phyloP scores from a whole-genome alignment of 2,888 invertebrate genomes.

The Cataglyphis altisquamis region DNA sequence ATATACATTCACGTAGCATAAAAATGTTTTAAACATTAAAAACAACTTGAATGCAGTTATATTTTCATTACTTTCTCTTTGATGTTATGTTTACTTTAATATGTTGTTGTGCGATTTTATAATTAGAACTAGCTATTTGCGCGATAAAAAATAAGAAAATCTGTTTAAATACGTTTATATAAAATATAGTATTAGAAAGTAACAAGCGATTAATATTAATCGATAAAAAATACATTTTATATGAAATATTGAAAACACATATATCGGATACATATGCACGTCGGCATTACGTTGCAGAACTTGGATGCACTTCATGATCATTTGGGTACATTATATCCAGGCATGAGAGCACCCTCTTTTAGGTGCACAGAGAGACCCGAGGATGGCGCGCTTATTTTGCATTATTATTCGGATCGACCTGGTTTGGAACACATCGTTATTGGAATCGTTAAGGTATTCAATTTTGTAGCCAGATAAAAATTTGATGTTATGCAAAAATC shows the following conservation, averaged over 20 bases:
- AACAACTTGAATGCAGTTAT: not conserved
- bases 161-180: constrained; percentile 2
- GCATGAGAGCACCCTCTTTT: constrained; percentile 98
- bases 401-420: constrained; percentile 98
- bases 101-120: not conserved
- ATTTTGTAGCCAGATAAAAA: constrained; percentile 12
- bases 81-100: not conserved
- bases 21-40: constrained; percentile 18
- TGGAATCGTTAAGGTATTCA: constrained; percentile 96
- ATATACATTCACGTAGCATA: not conserved
- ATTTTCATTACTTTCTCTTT: not conserved
- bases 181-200: not conserved
- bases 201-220: constrained; percentile 3
- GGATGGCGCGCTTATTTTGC: constrained; percentile 95
- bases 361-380: constrained; percentile 96
- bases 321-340: constrained; percentile 96
- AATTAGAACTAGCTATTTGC: not conserved
- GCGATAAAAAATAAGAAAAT: not conserved
- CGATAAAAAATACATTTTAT: not conserved
- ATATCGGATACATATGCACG: not conserved
- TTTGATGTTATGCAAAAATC: constrained; percentile 8
- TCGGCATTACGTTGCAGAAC: constrained; percentile 89
- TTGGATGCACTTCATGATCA: constrained; percentile 98
- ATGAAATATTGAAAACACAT: constrained; percentile 24
- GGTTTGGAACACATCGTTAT: constrained; percentile 98